These are phyloP conservation scores for Penaeus chinensis DNA, from an alignment of 1,140 invertebrate genomes.

Conservation along the genomic window DNA sequence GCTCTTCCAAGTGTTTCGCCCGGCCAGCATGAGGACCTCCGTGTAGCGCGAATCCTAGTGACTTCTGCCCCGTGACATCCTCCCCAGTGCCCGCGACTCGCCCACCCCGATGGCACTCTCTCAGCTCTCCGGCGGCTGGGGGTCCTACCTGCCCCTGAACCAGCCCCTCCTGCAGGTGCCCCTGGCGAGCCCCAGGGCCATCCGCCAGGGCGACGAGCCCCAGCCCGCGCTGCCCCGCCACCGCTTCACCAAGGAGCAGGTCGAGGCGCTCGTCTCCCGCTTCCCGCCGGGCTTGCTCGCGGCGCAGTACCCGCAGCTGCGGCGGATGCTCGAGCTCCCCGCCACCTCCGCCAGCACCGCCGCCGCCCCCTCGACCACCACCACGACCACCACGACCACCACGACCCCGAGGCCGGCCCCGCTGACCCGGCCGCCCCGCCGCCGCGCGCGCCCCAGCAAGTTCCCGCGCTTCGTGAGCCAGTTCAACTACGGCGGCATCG, in stretches of 20 bases:
- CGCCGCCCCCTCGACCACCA: not conserved
- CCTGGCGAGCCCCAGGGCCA: conserved; percentile 26
- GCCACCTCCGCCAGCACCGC: not conserved
- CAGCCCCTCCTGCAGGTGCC: conserved; percentile 47
- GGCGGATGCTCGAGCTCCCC: not conserved
- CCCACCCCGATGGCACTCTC: no score
- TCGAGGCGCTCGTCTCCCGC: conserved; percentile 10
- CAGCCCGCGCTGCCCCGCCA: not conserved
- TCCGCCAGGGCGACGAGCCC: not conserved
- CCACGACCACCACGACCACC: conserved; percentile 25
- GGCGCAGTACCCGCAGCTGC: not conserved
- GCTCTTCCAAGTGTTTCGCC: no score
- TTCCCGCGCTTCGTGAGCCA: conserved; percentile 41
- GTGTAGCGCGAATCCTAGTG: no score
- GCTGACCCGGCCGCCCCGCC: not conserved
- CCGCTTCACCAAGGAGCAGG: not conserved
- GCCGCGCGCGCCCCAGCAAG: not conserved
- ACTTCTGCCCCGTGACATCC: no score
- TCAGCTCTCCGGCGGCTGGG: not conserved
- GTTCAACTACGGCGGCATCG: conserved; percentile 30
- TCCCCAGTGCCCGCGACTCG: no score
- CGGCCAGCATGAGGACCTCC: no score
- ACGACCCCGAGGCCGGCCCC: conserved; percentile 23
- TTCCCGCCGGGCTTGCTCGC: not conserved
- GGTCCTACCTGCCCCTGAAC: conserved; percentile 29